These are phyloP conservation scores for Porites australiensis DNA, from an alignment of 64 coral and sea anemone genomes.

Conservation along the genomic window DNA sequence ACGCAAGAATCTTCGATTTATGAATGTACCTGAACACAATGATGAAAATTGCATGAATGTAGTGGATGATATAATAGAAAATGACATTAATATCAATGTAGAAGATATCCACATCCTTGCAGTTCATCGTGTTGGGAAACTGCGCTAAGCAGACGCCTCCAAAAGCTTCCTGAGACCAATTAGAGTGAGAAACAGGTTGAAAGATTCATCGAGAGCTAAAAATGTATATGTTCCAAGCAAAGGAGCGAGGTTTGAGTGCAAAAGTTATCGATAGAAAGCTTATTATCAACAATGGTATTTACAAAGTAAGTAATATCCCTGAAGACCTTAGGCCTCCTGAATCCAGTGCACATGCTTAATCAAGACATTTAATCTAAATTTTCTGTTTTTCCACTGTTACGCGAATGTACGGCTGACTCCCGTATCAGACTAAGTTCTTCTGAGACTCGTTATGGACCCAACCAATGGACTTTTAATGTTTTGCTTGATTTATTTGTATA, in stretches of 20 bases:
- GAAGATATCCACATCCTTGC: not conserved
- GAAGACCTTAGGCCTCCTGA: slow-evolving; percentile 2
- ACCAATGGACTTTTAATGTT: not conserved
- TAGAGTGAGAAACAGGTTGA: not conserved
- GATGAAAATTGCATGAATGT: too few species aligned
- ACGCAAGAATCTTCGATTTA: slow-evolving; percentile 5
- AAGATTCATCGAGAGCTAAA: too few species aligned
- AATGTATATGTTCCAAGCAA: too few species aligned
- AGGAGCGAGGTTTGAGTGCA: too few species aligned
- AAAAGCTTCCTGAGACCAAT: not conserved
- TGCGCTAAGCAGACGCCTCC: not conserved
- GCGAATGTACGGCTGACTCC: not conserved
- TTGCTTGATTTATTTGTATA: not conserved
- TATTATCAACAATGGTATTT: not conserved
- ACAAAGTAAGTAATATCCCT: slow-evolving; percentile 4
- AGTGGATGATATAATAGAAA: not conserved
- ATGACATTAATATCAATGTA: not conserved
- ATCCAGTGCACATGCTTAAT: not conserved
- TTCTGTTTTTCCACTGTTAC: too few species aligned
- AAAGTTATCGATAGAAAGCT: too few species aligned
- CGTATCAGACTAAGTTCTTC: not conserved
- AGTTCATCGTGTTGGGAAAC: slow-evolving; percentile 5
- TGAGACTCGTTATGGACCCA: not conserved
- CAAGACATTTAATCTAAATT: not conserved
- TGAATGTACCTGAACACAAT: not conserved